Base-by-base conservation (phyloP, 2,888 invertebrate species). In the Phaonia tiefii region DNA sequence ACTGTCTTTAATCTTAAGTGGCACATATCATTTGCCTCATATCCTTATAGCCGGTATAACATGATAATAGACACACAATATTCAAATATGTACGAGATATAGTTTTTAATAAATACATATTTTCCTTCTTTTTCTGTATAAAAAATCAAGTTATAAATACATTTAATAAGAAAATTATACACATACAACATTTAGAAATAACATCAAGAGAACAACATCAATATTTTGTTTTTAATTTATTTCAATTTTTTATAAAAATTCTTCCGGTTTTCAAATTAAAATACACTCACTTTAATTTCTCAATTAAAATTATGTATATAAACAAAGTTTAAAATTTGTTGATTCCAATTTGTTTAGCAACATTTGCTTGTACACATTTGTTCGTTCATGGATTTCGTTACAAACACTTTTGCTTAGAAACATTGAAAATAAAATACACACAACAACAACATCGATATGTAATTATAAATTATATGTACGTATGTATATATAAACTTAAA, bases 181-280 rank as follows among this genome's bases (percentile, higher is more conserved):
- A 69, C 75, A 80, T 63, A 79, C 77, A 84, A 78, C 69, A 80
- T 58, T 46, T 20, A 82, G 83, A 63, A 83, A 82, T 84, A 85
- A 85, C 84, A 85, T 82, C 80, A 85, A 85, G 84, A 83, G 77
- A 85, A 83, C 84, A 80, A 85, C 85, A 85, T 85, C 84, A 82
- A 83, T 81, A 84, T 82, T 76, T 69, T 15, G 46, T 13, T 42
- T 49, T 54, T 46, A 13, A 73, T 37, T 49, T 22, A 31, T 75
- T 49, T 76, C 56, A 56, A 31, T 3, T 31, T 31, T 31, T 31
- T 31, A 31, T n/a, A n/a, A n/a, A n/a, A n/a, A n/a, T n/a, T n/a
- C n/a, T n/a, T n/a, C n/a, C n/a, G n/a, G n/a, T n/a, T n/a, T 60
- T 26, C 11, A 63, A 26, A 65, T n/a, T 10, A 20, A 46, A 51